Evolutionary conservation across 1,140 invertebrate genomes (phyloP).

Genomic region (Thaumatotibia leucotreta): DNA sequence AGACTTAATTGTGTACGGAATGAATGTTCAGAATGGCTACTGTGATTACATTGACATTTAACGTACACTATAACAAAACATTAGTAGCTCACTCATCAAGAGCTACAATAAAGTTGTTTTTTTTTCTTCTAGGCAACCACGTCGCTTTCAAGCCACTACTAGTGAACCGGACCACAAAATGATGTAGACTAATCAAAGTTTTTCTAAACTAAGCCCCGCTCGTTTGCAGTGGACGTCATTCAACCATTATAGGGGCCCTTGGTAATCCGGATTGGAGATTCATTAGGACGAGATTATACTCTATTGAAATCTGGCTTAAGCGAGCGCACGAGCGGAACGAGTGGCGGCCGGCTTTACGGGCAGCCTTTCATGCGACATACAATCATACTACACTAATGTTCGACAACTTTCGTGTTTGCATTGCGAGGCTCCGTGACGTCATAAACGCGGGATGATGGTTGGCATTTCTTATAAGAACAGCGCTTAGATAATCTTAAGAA

Average conservation of each 20-base stretch:
- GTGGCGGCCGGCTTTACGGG: constrained; percentile 17
- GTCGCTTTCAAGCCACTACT: neutral
- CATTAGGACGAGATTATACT: constrained; percentile 77
- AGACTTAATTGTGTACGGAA: constrained; percentile 28
- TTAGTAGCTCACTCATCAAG: no score
- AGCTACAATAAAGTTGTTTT: no score
- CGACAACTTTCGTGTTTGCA: neutral
- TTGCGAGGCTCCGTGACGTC: neutral
- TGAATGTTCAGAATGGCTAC: neutral
- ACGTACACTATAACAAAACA: neutral
- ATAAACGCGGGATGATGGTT: neutral
- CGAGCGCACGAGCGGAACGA: constrained; percentile 34
- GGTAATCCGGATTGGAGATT: constrained; percentile 76
- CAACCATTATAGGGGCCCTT: constrained; percentile 56
- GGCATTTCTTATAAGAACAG: neutral
- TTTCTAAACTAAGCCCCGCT: constrained; percentile 59
- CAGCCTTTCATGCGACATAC: neutral
- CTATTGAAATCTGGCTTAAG: constrained; percentile 77
- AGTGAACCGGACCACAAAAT: constrained; percentile 11
- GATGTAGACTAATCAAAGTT: constrained; percentile 55
- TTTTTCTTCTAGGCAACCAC: neutral
- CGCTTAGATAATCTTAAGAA: no score
- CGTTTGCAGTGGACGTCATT: constrained; percentile 51
- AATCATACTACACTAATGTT: constrained; percentile 9
- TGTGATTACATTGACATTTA: neutral